Evolutionary conservation across 1,140 invertebrate species (phyloP), one percentile per base, ranked within the genome.

Genomic region (Eriocheir sinensis): DNA sequence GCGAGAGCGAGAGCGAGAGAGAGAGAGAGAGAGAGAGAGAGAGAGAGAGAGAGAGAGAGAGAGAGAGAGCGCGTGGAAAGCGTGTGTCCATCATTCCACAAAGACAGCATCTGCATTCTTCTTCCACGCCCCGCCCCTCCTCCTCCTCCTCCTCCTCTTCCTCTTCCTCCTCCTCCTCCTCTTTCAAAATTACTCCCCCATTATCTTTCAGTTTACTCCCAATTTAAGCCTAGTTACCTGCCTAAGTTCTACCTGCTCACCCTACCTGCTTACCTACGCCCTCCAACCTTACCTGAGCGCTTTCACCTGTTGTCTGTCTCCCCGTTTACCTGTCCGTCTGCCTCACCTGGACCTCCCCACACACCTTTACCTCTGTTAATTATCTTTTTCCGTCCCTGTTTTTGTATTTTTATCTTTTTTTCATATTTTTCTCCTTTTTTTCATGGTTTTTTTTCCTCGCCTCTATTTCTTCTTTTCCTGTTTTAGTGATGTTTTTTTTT

Each of bases 21-120:
- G 88, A 89, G 88, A 89, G 88, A 89, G 88, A 89, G 88, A 48
- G 88, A 48, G 88, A 89, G 88, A 89, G 36, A 89, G 88, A 89
- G 36, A 89, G 88, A 48, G 36, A 30, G 41, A 44, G n/a, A 89
- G 88, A 89, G 88, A 89, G 88, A 89, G 41, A 40, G 41, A 40
- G 41, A 44, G 88, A 48, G 41, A 21, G 27, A n/a, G 36, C 17
- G 38, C 36, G 21, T 41, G 88, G 41, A 27, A 89, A 89, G 38
- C 27, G 41, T 44, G 30, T 9, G 44, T 53, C 36, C 38, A 44
- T 41, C 41, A 89, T 32, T 17, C 21, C 38, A 34, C 34, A 41
- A 85, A 85, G 81, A 85, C 34, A 85, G 80, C 27, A 41, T 38
- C 81, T 38, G 38, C 81, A 85, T 41, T 85, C 34, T 38, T 41